Conservation (phyloP, 2,888 invertebrate species). For the Pimpla rufipes region DNA sequence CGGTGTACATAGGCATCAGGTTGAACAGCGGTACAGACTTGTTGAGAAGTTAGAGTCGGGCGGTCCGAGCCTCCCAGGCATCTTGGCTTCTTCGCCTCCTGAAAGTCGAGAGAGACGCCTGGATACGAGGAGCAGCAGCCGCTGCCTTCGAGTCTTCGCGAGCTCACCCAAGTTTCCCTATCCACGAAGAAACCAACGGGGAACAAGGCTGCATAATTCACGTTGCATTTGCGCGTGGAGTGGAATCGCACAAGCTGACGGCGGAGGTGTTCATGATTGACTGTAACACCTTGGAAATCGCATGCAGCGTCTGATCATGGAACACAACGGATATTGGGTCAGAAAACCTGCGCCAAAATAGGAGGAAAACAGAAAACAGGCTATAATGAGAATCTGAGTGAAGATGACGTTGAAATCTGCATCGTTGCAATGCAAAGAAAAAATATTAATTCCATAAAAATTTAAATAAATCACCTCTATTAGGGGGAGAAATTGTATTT, state of each 20-base stretch:
- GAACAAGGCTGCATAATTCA: slow-evolving; percentile 34
- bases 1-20: neutral
- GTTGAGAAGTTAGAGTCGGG: slow-evolving; percentile 35
- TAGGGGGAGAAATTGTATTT: no score
- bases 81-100: slow-evolving; percentile 10
- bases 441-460: no score
- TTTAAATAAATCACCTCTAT: no score
- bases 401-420: no score
- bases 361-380: neutral
- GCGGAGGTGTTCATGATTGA: neutral
- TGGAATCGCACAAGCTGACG: slow-evolving; percentile 11
- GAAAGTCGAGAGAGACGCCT: neutral
- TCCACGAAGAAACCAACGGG: neutral
- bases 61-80: slow-evolving; percentile 18
- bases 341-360: neutral
- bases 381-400: no score
- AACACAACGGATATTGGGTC: neutral
- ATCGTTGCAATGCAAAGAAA: no score
- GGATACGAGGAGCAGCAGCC: neutral
- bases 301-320: neutral
- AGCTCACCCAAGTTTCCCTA: neutral
- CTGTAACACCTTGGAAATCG: neutral
- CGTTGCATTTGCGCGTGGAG: slow-evolving; percentile 30
- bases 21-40: slow-evolving; percentile 1
- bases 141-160: neutral